Evolutionary conservation across 2,888 invertebrate genomes (phyloP).

Genomic region (Rhaphigaster nebulosa): DNA sequence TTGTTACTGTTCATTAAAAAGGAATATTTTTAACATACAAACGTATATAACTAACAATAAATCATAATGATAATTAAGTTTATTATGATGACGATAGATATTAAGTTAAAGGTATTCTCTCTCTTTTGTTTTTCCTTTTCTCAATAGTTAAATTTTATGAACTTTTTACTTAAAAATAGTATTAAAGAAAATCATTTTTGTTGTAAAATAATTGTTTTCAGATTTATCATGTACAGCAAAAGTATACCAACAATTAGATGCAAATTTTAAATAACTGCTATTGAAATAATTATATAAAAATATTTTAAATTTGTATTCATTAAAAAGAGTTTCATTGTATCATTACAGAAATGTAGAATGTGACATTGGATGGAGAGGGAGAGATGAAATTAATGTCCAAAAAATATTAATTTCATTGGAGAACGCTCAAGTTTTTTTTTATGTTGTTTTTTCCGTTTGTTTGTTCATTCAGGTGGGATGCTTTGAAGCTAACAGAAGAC

Average conservation of each 20-base stretch:
- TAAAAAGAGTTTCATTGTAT: neutral
- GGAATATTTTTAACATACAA: neutral
- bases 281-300: neutral
- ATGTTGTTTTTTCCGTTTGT: neutral
- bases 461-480: neutral
- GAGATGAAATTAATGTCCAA: neutral
- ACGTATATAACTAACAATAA: neutral
- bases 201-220: neutral
- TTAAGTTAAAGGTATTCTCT: neutral
- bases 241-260: neutral
- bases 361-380: neutral
- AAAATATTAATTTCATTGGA: neutral
- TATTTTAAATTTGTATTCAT: neutral
- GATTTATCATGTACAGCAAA: neutral
- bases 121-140: neutral
- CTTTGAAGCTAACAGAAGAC: neutral
- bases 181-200: too few relatives aligned
- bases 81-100: neutral
- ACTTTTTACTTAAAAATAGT: too few relatives aligned
- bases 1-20: too few relatives aligned
- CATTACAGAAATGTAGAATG: neutral
- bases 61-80: neutral
- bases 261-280: neutral
- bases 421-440: neutral
- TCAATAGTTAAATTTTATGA: too few relatives aligned